These are phyloP conservation scores for Zosterops hypoxanthus DNA, from an alignment of 2,113 vertebrate species.

Conservation along the genomic window DNA sequence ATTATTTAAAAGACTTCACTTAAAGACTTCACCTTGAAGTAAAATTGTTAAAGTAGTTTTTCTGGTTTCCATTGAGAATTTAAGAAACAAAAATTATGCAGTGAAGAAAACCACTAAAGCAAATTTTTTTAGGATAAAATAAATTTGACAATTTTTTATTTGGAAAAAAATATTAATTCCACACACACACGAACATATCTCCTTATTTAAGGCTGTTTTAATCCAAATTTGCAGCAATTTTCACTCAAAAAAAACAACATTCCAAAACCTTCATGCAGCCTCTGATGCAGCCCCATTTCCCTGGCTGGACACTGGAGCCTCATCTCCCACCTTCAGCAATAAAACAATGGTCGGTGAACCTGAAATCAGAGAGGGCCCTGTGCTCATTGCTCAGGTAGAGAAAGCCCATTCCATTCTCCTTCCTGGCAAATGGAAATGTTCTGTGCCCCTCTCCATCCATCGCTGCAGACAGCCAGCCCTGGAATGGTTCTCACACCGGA, in stretches of 20 bases:
- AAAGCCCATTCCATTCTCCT: not conserved
- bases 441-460: not conserved
- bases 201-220: not conserved
- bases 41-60: not conserved
- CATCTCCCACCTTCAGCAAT: not conserved
- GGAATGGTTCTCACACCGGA: not conserved
- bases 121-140: not conserved
- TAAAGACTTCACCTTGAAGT: not conserved
- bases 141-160: not conserved
- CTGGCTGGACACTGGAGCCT: not conserved
- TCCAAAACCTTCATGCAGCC: not conserved
- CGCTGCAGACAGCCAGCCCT: not conserved
- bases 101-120: not conserved
- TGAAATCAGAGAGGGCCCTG: not conserved
- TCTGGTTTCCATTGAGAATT: not conserved
- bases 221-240: not conserved
- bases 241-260: not conserved
- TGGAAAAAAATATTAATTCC: not conserved
- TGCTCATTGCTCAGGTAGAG: not conserved
- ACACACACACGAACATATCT: too few species aligned
- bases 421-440: not conserved
- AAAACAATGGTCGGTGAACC: not conserved
- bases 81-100: not conserved
- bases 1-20: not conserved
- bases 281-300: not conserved